Conservation (phyloP, 2,888 invertebrate species). For the Tridacna gigas region DNA sequence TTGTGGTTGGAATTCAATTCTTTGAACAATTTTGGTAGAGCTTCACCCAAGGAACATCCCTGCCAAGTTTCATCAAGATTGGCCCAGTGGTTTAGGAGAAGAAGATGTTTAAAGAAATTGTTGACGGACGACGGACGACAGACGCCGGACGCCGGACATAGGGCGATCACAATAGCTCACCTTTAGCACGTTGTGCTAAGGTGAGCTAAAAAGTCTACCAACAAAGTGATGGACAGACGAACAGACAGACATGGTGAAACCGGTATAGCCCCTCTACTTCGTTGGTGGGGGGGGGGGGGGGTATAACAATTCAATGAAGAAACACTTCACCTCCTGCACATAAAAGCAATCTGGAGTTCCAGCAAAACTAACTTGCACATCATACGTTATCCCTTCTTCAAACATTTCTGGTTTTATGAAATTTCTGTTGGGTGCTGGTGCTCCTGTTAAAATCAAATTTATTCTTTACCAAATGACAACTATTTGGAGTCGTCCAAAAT, state of each 20-base stretch:
- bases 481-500: too few relatives aligned
- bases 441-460: constrained; percentile 53
- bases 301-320: too few relatives aligned
- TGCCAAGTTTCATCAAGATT: too few relatives aligned
- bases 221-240: too few relatives aligned
- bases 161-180: neutral
- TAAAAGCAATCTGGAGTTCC: constrained; percentile 89
- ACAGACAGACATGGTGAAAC: too few relatives aligned
- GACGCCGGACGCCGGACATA: neutral
- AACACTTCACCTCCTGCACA: constrained; percentile 87
- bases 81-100: too few relatives aligned
- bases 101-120: neutral
- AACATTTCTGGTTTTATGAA: constrained; percentile 70
- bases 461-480: too few relatives aligned
- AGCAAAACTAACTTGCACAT: constrained; percentile 88
- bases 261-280: too few relatives aligned
- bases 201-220: neutral
- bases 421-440: constrained; percentile 60
- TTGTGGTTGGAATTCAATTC: too few relatives aligned
- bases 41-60: too few relatives aligned
- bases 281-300: too few relatives aligned
- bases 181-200: neutral
- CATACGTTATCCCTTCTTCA: constrained; percentile 83
- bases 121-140: neutral
- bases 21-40: too few relatives aligned